Evolutionary conservation across 2,888 invertebrate genomes (phyloP), one percentile per base, ranked within the genome.

Genomic region (Drosophila ustulata): DNA sequence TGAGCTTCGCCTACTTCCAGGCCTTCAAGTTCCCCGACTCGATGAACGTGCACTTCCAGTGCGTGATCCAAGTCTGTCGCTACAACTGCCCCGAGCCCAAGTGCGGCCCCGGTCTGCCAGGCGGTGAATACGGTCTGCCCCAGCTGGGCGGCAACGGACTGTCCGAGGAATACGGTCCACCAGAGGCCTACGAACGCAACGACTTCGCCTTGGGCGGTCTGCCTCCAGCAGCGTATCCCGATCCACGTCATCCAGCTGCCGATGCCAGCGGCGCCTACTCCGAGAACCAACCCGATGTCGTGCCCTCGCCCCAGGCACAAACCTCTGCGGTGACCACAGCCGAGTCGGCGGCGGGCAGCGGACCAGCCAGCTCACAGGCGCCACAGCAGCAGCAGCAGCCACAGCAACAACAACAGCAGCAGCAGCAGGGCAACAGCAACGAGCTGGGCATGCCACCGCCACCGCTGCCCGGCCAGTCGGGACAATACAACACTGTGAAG

Each of bases 11-110:
- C 11, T 97, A 98, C 93, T 98, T 98, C 96, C 98, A 98, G 93
- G 98, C 98, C 5, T 98, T 98, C 93, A 98, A 98, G 93, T 98
- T 98, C 95, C 98, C 98, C 1, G 98, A 98, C 92, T 97, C 97
- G 9, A 98, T 98, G 98, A 98, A 98, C 91, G 98, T 98, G 3
- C 98, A 98, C 94, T 98, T 98, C 96, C 98, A 98, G 92, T 98
- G 98, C 91, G 97, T 98, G 46, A 98, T 98, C 82, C 98, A 98
- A 93, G 98, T 98, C 3, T 98, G 98, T 90, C 94, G 98, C 82
- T 97, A 97, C 92, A 97, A 98, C 91, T 98, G 98, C 84, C 98
- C 98, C 2, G 97, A 98, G 90, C 97, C 97, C 3, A 97, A 97
- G 93, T 98, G 98, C 91, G 96, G 94, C 32, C 93, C 94, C 26